Evolutionary conservation across 2,888 invertebrate genomes (phyloP).

Genomic region (Pseudanteris insignis): DNA sequence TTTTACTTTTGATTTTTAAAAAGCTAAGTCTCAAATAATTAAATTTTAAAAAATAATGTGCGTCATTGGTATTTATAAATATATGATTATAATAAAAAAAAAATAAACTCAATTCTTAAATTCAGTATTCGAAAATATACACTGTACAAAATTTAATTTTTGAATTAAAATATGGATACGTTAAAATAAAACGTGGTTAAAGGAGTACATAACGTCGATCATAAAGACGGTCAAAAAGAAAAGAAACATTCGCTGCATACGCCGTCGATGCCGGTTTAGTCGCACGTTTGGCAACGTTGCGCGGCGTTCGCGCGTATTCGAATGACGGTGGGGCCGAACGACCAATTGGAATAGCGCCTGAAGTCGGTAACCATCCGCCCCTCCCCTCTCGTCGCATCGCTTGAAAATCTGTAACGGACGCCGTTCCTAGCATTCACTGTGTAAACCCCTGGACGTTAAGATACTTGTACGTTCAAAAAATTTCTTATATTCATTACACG

Average conservation of each 20-base stretch:
- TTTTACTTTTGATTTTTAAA: too few species aligned
- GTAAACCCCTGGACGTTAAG: conserved; percentile 58
- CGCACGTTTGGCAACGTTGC: conserved; percentile 11
- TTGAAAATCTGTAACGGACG: conserved; percentile 64
- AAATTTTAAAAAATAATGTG: too few species aligned
- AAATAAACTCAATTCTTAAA: too few species aligned
- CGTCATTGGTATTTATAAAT: too few species aligned
- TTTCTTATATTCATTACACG: conserved; percentile 21
- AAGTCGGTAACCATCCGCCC: conserved; percentile 34
- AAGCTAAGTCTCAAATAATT: too few species aligned
- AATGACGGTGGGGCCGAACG: not conserved
- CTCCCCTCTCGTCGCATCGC: conserved; percentile 48
- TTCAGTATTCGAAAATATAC: too few species aligned
- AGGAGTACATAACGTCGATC: conserved; percentile 9
- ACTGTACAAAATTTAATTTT: too few species aligned
- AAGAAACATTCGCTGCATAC: too few species aligned
- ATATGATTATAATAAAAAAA: too few species aligned
- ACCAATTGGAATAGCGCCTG: conserved; percentile 16
- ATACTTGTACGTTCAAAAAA: conserved; percentile 31
- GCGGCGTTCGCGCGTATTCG: conserved; percentile 4
- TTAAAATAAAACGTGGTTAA: not conserved
- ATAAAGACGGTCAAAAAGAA: not conserved
- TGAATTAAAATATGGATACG: too few species aligned
- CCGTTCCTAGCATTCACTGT: conserved; percentile 59
- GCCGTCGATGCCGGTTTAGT: conserved; percentile 9